Base-by-base conservation (phyloP, 2,888 invertebrate species). In the Meliscaeva auricollis region DNA sequence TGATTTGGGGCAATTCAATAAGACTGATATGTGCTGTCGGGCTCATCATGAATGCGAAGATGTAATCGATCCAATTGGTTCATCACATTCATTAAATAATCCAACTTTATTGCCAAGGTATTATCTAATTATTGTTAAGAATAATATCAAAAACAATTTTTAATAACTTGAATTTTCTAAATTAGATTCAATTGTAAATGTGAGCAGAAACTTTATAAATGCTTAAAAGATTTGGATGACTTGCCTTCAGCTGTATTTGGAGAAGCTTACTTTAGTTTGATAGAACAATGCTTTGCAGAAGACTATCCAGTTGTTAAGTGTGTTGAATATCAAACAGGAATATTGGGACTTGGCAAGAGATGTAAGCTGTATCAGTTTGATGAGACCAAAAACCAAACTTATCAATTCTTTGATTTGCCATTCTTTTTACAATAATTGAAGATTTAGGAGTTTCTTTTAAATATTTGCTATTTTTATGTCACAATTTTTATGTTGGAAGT, bases 1-100 rank as follows among this genome's bases (percentile, higher is more conserved):
- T 69, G 95, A 97, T 89, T 93, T 97, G 44, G 17, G 87, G 88
- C 9, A 26, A 48, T 48, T 66, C 13, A 56, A 66, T 1, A 88
- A 85, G 9, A 96, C 97, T 6, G 98, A 98, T 89, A 93, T 94
- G 89, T 98, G 98, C 91, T 98, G 98, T 91, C 93, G 97, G 26
- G 94, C 94, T 82, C 98, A 98, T 92, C 98, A 98, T 66, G 77
- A 90, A 70, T 91, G 91, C 88, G 44, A 75, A 88, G 89, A 90
- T n/a, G 88, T 88, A 38, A 91, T 89, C 89, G 89, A 80, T 89
- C 89, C 87, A 81, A 88, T 66, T 3, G 50, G 87, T 20, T 56
- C 88, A 4, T 54, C 30, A 2, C 38, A 90, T 46, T 89, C 78
- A n/a, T 38, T 75, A 1, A 32, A 30, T 8, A 75, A 75, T 26